Evolutionary conservation across 1,140 invertebrate genomes (phyloP).

Genomic region (Bombus sylvicola): DNA sequence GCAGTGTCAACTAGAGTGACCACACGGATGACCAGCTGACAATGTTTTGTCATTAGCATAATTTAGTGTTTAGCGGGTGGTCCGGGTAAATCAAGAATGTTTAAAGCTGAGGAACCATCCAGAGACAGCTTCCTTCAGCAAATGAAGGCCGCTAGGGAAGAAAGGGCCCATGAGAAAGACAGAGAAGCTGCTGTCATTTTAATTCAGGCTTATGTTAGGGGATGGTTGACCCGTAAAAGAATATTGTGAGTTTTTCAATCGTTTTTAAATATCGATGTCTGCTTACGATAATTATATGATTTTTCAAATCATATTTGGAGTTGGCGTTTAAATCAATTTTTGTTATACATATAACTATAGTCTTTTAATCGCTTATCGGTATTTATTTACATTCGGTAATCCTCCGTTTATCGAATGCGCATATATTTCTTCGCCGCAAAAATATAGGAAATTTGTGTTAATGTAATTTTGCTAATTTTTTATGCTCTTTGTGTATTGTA

Average conservation of each 20-base stretch:
- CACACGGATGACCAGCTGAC: constrained; percentile 68
- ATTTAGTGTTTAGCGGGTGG: constrained; percentile 50
- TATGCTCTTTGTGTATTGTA: too few species aligned
- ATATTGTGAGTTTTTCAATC: constrained; percentile 85
- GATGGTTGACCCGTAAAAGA: constrained; percentile 86
- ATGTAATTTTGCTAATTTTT: background rate
- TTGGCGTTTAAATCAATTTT: background rate
- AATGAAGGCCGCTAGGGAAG: constrained; percentile 92
- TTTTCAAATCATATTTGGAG: background rate
- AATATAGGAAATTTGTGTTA: background rate
- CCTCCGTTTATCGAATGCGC: background rate
- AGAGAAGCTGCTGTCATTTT: constrained; percentile 87
- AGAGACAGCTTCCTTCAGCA: constrained; percentile 89
- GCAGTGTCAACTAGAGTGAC: constrained; percentile 42
- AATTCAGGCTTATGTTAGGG: constrained; percentile 89
- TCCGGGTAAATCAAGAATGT: constrained; percentile 81
- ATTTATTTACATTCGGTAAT: constrained; percentile 34
- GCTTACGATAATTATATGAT: background rate
- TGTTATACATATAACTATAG: background rate
- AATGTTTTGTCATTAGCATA: constrained; percentile 69
- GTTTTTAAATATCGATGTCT: background rate
- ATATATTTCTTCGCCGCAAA: background rate
- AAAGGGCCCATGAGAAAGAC: constrained; percentile 92
- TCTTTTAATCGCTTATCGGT: constrained; percentile 12
- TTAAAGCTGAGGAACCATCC: constrained; percentile 84